These are phyloP conservation scores for Jordanella pulchra DNA, from an alignment of 2,797 vertebrate species.

Conservation along the genomic window DNA sequence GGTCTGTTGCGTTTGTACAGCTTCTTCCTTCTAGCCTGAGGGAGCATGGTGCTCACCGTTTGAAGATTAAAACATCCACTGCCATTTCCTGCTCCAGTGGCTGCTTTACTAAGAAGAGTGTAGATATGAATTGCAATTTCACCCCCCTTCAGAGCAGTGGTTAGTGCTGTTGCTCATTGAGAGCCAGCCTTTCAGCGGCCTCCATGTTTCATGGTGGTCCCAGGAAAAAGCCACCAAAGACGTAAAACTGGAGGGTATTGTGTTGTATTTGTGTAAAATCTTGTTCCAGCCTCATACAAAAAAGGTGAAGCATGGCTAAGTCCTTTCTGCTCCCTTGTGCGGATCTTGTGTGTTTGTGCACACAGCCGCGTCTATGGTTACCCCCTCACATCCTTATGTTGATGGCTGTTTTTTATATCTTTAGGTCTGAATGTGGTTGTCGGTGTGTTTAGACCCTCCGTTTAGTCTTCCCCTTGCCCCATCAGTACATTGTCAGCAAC, in stretches of 20 bases:
- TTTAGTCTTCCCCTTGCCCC: slow-evolving; percentile 67
- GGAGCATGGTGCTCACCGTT: slow-evolving; percentile 87
- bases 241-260: slow-evolving; percentile 84
- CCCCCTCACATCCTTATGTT: slow-evolving; percentile 66
- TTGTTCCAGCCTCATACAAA: slow-evolving; percentile 91
- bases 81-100: slow-evolving; percentile 91
- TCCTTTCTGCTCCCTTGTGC: slow-evolving; percentile 87
- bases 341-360: slow-evolving; percentile 71
- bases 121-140: slow-evolving; percentile 95
- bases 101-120: slow-evolving; percentile 79
- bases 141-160: slow-evolving; percentile 80
- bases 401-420: slow-evolving; percentile 60
- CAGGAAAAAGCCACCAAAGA: slow-evolving; percentile 86
- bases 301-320: slow-evolving; percentile 97
- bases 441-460: slow-evolving; percentile 61
- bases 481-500: slow-evolving; percentile 88
- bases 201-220: slow-evolving; percentile 96
- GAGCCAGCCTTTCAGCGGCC: slow-evolving; percentile 84
- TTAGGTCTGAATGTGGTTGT: slow-evolving; percentile 64
- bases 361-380: slow-evolving; percentile 41
- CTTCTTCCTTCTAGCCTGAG: slow-evolving; percentile 79
- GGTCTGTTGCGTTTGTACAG: slow-evolving; percentile 76
- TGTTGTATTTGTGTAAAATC: slow-evolving; percentile 90
- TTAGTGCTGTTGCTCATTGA: slow-evolving; percentile 92
- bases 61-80: slow-evolving; percentile 95